Conservation (phyloP, 2,888 invertebrate species). For the Meiosimyza decipiens region DNA sequence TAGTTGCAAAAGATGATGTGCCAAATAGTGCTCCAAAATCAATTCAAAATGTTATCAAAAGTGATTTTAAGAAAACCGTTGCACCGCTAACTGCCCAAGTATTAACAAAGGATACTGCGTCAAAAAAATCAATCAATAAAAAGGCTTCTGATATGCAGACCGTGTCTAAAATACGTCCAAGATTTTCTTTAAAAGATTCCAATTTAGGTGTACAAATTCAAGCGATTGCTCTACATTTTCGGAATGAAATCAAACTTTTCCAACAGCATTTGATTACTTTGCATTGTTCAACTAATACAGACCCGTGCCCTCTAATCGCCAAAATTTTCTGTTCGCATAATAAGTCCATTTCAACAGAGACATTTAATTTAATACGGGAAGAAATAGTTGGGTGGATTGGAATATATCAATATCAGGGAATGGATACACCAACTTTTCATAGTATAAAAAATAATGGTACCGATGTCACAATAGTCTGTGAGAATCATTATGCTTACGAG, state of each 20-base stretch:
- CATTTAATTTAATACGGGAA: slow-evolving; percentile 39
- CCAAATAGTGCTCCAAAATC: no score
- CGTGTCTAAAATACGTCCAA: no score
- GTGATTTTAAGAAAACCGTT: no score
- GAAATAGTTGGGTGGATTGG: slow-evolving; percentile 43
- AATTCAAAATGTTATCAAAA: no score
- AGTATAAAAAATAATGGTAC: slow-evolving; percentile 36
- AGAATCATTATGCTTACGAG: slow-evolving; percentile 39
- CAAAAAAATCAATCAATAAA: no score
- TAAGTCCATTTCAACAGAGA: slow-evolving; percentile 22
- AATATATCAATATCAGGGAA: slow-evolving; percentile 36
- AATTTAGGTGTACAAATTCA: not conserved
- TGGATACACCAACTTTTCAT: slow-evolving; percentile 43
- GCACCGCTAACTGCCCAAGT: no score
- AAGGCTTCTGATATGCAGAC: no score
- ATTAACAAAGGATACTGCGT: no score
- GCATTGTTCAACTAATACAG: not conserved
- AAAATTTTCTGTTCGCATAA: slow-evolving; percentile 38
- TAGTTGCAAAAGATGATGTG: no score
- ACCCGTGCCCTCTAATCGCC: slow-evolving; percentile 39
- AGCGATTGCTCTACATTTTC: slow-evolving; percentile 8
- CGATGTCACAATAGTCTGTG: slow-evolving; percentile 42
- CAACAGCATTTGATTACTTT: slow-evolving; percentile 36
- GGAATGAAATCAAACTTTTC: slow-evolving; percentile 41
- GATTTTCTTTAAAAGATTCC: not conserved